Base-by-base conservation (phyloP, 2,888 invertebrate species). In the Rotaria macrura region DNA sequence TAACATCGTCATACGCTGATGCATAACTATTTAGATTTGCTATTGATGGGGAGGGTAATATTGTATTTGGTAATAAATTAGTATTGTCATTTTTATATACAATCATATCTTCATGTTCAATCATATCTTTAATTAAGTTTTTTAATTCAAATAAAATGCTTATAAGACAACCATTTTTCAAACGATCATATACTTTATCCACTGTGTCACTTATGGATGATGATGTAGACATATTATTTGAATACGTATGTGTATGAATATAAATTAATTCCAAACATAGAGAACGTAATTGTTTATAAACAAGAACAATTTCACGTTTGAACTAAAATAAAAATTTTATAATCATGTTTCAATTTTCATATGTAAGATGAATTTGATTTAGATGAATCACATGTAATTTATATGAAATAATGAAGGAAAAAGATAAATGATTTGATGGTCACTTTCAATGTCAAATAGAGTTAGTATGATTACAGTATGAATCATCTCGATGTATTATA, bases 121-220 rank as follows among this genome's bases (percentile, higher is more conserved):
- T 43, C 40, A 74, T 74, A 43, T 74, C 74, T 74, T 43, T 74
- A 12, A 74, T 74, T 74, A 74, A 74, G 43, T 74, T 74, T 43
- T 74, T 74, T 25, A 74, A 74, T 74, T 74, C 74, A n/a, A 40
- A 74, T 25, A 74, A 74, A 25, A 74, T 43, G 25, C 74, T 43
- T 6, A 74, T 74, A 10, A 74, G 40, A 74, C 74, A 74, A 40
- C 74, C 74, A 74, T 74, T 74, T 74, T 74, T 40, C 14, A 74
- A n/a, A 25, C 74, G 74, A 74, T 74, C 74, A n/a, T 74, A 74
- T 5, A 74, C 74, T 74, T 74, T 74, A 74, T 74, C 74, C 23
- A 43, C 74, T 25, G 74, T 74, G 43, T 74, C 74, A 12, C 74
- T 74, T 3, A 74, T 74, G 7, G 74, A 40, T 40, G 74, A 74